These are phyloP conservation scores for Lasius platythorax DNA, from an alignment of 2,888 invertebrate genomes.

Conservation along the genomic window DNA sequence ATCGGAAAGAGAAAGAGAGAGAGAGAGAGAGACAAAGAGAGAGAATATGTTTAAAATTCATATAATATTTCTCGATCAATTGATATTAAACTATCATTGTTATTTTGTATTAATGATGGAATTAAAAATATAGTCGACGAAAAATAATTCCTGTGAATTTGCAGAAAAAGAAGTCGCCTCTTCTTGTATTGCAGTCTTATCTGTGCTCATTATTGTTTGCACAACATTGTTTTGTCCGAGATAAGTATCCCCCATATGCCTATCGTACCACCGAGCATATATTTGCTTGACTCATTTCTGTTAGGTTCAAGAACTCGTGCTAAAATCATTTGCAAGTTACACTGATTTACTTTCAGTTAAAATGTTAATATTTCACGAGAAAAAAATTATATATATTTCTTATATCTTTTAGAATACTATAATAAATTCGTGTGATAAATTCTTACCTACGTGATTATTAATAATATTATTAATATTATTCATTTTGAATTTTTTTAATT, in stretches of 20 bases:
- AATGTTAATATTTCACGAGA: not conserved
- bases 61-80: not conserved
- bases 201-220: constrained; percentile 77
- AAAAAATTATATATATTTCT: not conserved
- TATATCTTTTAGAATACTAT: not conserved
- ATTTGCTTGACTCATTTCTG: constrained; percentile 70
- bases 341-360: not conserved
- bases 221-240: constrained; percentile 77
- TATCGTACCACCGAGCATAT: constrained; percentile 68
- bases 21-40: not conserved
- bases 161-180: constrained; percentile 41
- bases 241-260: constrained; percentile 73
- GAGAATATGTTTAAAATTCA: not conserved
- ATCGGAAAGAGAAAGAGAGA: not conserved
- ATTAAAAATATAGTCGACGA: not conserved
- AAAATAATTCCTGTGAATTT: constrained; percentile 56
- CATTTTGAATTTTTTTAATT: not conserved
- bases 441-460: not conserved
- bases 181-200: constrained; percentile 75
- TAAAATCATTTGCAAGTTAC: not conserved
- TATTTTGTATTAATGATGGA: not conserved
- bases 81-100: not conserved
- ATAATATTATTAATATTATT: not conserved
- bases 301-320: constrained; percentile 64
- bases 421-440: not conserved